A percentile compares a stretch with the other conserved stretches of the same genome.
phyloP scores from a whole-genome alignment of 35 echinoderm and acorn worm species.

The Anneissia japonica region DNA sequence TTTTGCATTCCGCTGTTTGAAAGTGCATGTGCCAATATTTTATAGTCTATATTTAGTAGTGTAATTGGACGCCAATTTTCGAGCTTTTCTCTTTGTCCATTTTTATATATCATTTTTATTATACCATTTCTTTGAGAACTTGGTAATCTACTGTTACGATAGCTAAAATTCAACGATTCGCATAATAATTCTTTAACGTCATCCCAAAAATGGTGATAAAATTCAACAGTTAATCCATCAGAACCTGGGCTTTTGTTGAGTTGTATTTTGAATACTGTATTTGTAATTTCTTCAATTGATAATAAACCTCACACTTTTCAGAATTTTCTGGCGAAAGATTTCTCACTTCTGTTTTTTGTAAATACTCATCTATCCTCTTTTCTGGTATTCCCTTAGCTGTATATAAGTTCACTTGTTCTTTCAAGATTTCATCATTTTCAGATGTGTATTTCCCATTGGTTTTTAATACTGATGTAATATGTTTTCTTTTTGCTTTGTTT shows the following conservation, averaged over 20 bases:
- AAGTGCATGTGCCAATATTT: background rate
- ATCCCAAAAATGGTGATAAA: constrained; percentile 18
- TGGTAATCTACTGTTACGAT: background rate
- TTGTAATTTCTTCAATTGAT: constrained; percentile 11
- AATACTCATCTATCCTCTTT: too few species aligned
- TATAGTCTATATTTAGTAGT: constrained; percentile 8
- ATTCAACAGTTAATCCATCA: background rate
- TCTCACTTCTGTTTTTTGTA: too few species aligned
- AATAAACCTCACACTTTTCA: too few species aligned
- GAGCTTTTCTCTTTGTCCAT: background rate
- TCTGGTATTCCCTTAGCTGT: too few species aligned
- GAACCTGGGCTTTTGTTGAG: constrained; percentile 5
- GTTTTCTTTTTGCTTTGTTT: too few species aligned
- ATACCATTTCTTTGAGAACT: background rate
- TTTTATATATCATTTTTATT: background rate
- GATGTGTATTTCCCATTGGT: too few species aligned
- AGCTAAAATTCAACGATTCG: background rate
- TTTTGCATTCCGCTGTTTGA: background rate
- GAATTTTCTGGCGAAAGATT: too few species aligned
- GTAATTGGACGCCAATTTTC: background rate
- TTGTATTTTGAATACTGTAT: background rate
- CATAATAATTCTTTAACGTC: background rate
- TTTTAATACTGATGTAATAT: too few species aligned
- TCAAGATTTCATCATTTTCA: too few species aligned
- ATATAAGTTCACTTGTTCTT: too few species aligned